These are phyloP conservation scores for Sarcophaga bullata DNA, from an alignment of 1,140 invertebrate species.

Conservation along the genomic window DNA sequence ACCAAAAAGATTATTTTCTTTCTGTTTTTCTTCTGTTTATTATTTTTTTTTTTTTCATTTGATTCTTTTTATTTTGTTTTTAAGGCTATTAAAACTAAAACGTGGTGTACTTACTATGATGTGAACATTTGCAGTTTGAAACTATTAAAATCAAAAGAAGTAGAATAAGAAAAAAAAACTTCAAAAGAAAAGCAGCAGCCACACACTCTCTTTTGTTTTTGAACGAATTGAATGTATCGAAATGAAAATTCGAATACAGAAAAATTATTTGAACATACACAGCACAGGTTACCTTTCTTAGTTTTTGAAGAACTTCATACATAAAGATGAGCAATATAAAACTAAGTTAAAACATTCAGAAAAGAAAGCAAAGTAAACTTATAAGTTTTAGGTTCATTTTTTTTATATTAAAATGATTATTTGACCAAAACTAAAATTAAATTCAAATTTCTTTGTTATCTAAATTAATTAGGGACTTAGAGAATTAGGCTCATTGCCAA, in stretches of 20 bases:
- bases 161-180: background rate
- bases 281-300: conserved; percentile 36
- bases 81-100: conserved; percentile 2
- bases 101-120: background rate
- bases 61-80: too few species aligned
- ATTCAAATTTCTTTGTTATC: too few species aligned
- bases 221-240: background rate
- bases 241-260: background rate
- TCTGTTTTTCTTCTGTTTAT: background rate
- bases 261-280: conserved; percentile 28
- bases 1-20: conserved; percentile 14
- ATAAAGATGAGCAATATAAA: too few species aligned
- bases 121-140: conserved; percentile 29
- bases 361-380: too few species aligned
- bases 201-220: background rate
- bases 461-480: too few species aligned
- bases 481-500: too few species aligned
- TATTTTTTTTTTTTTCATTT: too few species aligned
- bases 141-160: background rate
- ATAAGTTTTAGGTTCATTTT: too few species aligned
- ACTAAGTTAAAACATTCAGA: too few species aligned
- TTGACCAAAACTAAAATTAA: too few species aligned
- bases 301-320: background rate
- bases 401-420: too few species aligned
- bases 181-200: background rate